phyloP scores from a whole-genome alignment of 2,888 invertebrate species.

The Ametastegia equiseti region DNA sequence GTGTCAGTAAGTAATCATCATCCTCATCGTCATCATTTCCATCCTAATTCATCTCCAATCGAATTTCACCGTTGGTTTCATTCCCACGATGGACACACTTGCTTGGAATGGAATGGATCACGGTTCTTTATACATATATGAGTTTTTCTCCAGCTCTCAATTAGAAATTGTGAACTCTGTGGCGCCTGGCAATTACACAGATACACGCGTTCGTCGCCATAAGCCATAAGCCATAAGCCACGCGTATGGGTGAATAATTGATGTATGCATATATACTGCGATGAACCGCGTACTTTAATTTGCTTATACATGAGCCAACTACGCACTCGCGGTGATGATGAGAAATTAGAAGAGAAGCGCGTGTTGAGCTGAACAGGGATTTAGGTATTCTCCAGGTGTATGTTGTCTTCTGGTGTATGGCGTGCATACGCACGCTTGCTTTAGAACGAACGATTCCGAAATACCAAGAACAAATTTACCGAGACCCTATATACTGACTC shows the following conservation, averaged over 20 bases:
- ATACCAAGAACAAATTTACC: slow-evolving; percentile 5
- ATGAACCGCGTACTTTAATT: not conserved
- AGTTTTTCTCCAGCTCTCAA: too few relatives aligned
- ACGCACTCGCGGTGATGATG: slow-evolving; percentile 5
- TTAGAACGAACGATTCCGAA: not conserved
- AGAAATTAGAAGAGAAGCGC: not conserved
- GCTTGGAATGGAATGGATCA: too few relatives aligned
- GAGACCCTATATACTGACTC: not conserved
- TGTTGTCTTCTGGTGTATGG: not conserved
- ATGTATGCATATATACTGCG: not conserved
- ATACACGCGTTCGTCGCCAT: not conserved
- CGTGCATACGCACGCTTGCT: not conserved
- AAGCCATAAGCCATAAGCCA: too few relatives aligned
- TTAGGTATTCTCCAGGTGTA: slow-evolving; percentile 19
- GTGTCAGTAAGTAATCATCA: not conserved
- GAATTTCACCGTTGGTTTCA: too few relatives aligned
- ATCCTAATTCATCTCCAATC: too few relatives aligned
- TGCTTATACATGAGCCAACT: not conserved
- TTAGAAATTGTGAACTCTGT: too few relatives aligned
- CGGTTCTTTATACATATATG: too few relatives aligned
- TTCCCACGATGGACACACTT: too few relatives aligned
- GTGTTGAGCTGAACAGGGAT: not conserved
- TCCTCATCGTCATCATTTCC: too few relatives aligned
- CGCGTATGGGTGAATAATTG: too few relatives aligned
- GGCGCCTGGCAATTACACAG: not conserved